Evolutionary conservation across 2,113 vertebrate species (phyloP).

Genomic region (Taurulus bubalis): DNA sequence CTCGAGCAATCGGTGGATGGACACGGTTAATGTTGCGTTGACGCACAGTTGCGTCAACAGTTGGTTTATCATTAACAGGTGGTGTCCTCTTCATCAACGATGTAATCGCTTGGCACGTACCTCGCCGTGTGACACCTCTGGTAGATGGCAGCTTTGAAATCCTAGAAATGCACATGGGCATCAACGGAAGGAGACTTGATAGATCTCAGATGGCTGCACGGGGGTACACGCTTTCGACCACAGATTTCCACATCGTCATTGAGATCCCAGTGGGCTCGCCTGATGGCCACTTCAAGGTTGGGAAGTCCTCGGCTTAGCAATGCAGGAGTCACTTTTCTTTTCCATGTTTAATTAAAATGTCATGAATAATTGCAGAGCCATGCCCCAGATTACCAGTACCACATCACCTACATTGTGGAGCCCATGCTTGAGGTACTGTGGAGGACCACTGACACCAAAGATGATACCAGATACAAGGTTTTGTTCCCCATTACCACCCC

Average conservation of each 20-base stretch:
- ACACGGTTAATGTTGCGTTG: neutral
- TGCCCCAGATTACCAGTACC: constrained; percentile 75
- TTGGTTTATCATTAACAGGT: constrained; percentile 64
- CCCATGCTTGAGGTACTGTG: constrained; percentile 83
- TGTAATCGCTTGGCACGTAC: constrained; percentile 86
- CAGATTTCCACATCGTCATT: constrained; percentile 71
- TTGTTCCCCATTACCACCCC: constrained; percentile 82
- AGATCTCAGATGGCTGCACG: constrained; percentile 74
- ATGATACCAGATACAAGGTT: constrained; percentile 79
- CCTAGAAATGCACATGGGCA: constrained; percentile 80
- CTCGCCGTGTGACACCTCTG: constrained; percentile 77
- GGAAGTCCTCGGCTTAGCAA: neutral
- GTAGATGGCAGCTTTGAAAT: constrained; percentile 62
- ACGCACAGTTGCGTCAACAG: neutral
- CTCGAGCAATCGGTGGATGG: rapidly evolving
- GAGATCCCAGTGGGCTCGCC: constrained; percentile 86
- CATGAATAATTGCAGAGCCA: constrained; percentile 48
- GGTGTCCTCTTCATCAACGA: constrained; percentile 76
- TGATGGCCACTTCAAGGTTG: constrained; percentile 88
- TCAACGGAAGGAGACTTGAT: constrained; percentile 82
- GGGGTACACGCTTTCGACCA: constrained; percentile 74
- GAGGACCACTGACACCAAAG: constrained; percentile 46
- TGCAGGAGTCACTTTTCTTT: no score
- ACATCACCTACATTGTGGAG: constrained; percentile 77
- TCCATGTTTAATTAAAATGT: no score